Evolutionary conservation across 2,113 vertebrate species (phyloP), one percentile per base, ranked within the genome.

Genomic region (Leptobrachium ailaonicum): DNA sequence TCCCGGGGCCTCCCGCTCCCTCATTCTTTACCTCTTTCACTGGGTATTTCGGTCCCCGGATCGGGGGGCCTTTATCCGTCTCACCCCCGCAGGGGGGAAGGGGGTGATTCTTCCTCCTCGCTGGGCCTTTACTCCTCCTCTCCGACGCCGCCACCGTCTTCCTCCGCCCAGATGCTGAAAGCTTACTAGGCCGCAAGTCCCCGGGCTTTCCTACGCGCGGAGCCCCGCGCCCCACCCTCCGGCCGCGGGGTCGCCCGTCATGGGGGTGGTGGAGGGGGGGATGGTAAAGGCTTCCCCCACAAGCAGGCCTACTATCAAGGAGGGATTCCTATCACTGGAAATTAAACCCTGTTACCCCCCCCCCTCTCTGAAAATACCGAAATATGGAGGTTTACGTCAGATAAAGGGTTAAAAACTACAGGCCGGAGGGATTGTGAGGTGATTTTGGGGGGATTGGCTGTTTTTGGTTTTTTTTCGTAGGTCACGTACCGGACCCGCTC

Each of bases 181-280:
- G 4, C 47, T 78, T 32, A 79, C 50, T 50, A 85, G 88, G 88
- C 89, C 84, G 50, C 53, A 6, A 82, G 82, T 44, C 76, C 72
- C 10, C 67, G 73, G 47, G n/a, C 79, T 60, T 68, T 66, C 75
- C 58, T 68, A 72, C 2, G 47, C 42, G 67, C 42, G 3, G 44
- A 56, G 5, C 71, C 83, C 70, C 63, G 41, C 71, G 14, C 75
- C 53, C 41, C 68, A 14, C 53, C 53, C 44, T 3, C 50, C 53
- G 10, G 47, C 44, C 5, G 6, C 76, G 70, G 69, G 11, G 72
- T 32, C 53, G 20, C 32, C 43, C 47, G 53, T 72, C 77, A 79
- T 79, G 58, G 43, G 45, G 68, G 70, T 32, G 20, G 20, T 32
- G 20, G 84, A 71, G 64, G 80, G 77, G 78, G 76, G 77, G 70